Conservation (phyloP, 1,140 invertebrate genomes). For the Camponotus vicinus region DNA sequence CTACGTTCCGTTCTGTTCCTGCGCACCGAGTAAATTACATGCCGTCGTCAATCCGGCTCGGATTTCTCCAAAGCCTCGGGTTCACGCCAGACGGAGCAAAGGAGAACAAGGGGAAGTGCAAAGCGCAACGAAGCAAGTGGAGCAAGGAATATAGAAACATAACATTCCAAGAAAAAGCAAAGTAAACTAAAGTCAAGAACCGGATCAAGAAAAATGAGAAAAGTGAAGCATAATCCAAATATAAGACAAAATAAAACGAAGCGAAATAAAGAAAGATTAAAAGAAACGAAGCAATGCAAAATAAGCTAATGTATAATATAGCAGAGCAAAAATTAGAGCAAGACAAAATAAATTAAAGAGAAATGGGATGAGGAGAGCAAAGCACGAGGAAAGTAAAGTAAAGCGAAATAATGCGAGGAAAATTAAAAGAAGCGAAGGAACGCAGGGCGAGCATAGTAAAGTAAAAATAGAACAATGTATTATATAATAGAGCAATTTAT, state of each 20-base stretch:
- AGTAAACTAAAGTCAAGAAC: conserved; percentile 7
- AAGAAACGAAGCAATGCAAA: conserved; percentile 25
- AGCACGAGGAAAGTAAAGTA: conserved; percentile 13
- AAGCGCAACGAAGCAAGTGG: conserved; percentile 48
- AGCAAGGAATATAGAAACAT: conserved; percentile 10
- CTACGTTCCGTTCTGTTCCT: conserved; percentile 1
- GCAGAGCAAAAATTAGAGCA: not conserved
- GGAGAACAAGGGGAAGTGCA: conserved; percentile 33
- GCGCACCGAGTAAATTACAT: conserved; percentile 52
- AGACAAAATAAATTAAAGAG: conserved; percentile 7
- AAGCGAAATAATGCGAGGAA: conserved; percentile 35
- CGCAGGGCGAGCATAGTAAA: not conserved
- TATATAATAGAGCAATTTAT: not conserved
- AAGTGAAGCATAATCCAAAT: not conserved
- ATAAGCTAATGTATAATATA: not conserved
- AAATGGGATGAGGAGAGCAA: conserved; percentile 3
- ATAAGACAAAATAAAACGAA: conserved; percentile 14
- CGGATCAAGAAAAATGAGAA: conserved; percentile 26
- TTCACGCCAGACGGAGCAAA: conserved; percentile 49
- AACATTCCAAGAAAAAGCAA: not conserved
- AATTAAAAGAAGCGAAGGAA: conserved; percentile 22
- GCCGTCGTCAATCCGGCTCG: conserved; percentile 66
- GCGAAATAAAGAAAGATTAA: conserved; percentile 10
- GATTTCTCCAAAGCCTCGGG: conserved; percentile 64
- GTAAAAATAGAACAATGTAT: not conserved